These are phyloP conservation scores for Ichneumoninae sp. DNA, from an alignment of 2,888 invertebrate genomes.

Conservation along the genomic window DNA sequence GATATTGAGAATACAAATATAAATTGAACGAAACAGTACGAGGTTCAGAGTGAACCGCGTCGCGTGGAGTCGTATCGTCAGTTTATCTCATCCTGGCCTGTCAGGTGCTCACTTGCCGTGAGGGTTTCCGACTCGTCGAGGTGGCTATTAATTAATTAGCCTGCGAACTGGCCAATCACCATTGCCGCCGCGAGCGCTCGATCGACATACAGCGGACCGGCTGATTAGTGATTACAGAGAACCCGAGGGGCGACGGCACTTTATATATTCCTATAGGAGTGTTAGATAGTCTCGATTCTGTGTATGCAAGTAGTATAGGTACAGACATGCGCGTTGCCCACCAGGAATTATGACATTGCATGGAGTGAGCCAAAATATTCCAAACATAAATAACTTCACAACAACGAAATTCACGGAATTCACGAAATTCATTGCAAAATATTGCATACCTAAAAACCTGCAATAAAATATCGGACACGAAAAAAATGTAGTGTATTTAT, in stretches of 20 bases:
- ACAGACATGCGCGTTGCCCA: neutral
- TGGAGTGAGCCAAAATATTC: neutral
- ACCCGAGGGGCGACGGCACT: slow-evolving; percentile 60
- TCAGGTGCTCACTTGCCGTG: slow-evolving; percentile 40
- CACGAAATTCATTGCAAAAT: too few relatives aligned
- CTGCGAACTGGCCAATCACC: slow-evolving; percentile 74
- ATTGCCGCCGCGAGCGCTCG: slow-evolving; percentile 65
- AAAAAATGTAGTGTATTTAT: too few relatives aligned
- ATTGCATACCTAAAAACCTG: too few relatives aligned
- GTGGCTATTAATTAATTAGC: slow-evolving; percentile 77
- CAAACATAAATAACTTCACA: neutral
- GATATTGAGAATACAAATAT: neutral
- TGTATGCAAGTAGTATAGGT: neutral
- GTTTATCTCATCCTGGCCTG: slow-evolving; percentile 22
- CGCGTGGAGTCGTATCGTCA: slow-evolving; percentile 16
- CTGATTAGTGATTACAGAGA: slow-evolving; percentile 75
- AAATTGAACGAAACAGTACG: slow-evolving; percentile 14
- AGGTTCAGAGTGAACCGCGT: neutral
- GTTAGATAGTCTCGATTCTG: neutral
- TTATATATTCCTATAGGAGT: slow-evolving; percentile 38
- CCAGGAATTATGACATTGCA: neutral
- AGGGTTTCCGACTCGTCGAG: slow-evolving; percentile 50
- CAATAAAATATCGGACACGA: too few relatives aligned
- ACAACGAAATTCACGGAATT: too few relatives aligned
- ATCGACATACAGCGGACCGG: slow-evolving; percentile 72